Percentiles rank a stretch among this genome's conserved stretches.
These are phyloP conservation scores for Porphyrio hochstetteri DNA, from an alignment of 2,113 vertebrate genomes.

Conservation along the genomic window DNA sequence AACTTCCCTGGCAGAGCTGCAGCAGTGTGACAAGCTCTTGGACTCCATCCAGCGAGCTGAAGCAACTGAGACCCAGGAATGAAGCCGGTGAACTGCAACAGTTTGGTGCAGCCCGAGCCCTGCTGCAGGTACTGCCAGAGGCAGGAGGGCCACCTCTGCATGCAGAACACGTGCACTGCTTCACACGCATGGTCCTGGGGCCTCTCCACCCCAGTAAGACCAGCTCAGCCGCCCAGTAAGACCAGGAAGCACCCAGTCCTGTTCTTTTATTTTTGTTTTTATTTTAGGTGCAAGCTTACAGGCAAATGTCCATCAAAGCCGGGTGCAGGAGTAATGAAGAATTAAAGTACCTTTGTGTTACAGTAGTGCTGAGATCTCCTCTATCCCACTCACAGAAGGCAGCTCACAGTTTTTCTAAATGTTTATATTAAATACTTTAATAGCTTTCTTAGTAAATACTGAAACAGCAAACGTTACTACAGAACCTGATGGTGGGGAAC, in stretches of 20 bases:
- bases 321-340: background rate
- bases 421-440: background rate
- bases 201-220: background rate
- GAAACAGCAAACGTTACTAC: background rate
- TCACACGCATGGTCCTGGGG: background rate
- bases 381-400: background rate
- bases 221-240: background rate
- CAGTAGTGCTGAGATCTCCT: background rate
- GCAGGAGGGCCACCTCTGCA: background rate
- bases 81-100: fast-evolving
- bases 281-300: background rate
- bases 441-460: background rate
- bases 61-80: background rate
- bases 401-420: background rate
- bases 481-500: background rate
- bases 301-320: background rate
- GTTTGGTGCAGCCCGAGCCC: fast-evolving
- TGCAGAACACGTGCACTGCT: background rate
- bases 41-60: background rate
- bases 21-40: constrained; percentile 10
- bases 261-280: background rate
- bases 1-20: constrained; percentile 13
- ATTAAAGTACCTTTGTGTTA: background rate
- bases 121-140: background rate
- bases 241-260: background rate